A percentile compares a stretch with the other conserved stretches of the same genome.
Evolutionary conservation across 2,888 invertebrate genomes (phyloP).

Genomic region (Byasa hedistus): DNA sequence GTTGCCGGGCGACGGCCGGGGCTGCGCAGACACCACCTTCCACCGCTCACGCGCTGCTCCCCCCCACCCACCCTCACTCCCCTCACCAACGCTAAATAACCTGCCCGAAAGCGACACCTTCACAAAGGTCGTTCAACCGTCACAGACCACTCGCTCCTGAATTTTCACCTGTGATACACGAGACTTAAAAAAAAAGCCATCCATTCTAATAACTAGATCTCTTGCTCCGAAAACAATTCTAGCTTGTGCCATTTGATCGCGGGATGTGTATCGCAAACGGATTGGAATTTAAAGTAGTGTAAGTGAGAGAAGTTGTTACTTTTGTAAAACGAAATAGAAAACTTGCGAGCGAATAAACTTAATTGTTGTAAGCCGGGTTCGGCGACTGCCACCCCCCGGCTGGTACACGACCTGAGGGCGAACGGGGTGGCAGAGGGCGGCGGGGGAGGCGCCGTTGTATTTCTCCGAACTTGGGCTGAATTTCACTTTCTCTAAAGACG

Average conservation of each 20-base stretch:
- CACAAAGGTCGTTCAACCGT: slow-evolving; percentile 79
- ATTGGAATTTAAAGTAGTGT: slow-evolving; percentile 29
- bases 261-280: slow-evolving; percentile 11
- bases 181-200: slow-evolving; percentile 21
- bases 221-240: slow-evolving; percentile 18
- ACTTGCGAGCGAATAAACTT: slow-evolving; percentile 74
- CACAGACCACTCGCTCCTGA: slow-evolving; percentile 55
- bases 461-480: slow-evolving; percentile 79
- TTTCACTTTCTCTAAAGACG: slow-evolving; percentile 80
- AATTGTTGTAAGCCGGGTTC: slow-evolving; percentile 77
- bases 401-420: slow-evolving; percentile 46
- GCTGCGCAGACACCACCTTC: slow-evolving; percentile 43
- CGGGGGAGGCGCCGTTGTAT: slow-evolving; percentile 64
- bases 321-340: slow-evolving; percentile 59
- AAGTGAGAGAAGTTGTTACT: slow-evolving; percentile 39
- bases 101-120: slow-evolving; percentile 79
- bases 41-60: slow-evolving; percentile 38
- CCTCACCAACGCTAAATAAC: slow-evolving; percentile 63
- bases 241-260: neutral
- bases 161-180: slow-evolving; percentile 48
- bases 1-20: slow-evolving; percentile 74
- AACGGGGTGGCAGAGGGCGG: slow-evolving; percentile 52
- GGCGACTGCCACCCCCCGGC: slow-evolving; percentile 58
- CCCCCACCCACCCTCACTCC: too few relatives aligned
- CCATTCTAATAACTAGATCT: slow-evolving; percentile 29